A percentile compares a stretch with the other conserved stretches of the same genome.
Evolutionary conservation across 1,140 invertebrate species (phyloP).

Genomic region (Phymorhynchus buccinoides): DNA sequence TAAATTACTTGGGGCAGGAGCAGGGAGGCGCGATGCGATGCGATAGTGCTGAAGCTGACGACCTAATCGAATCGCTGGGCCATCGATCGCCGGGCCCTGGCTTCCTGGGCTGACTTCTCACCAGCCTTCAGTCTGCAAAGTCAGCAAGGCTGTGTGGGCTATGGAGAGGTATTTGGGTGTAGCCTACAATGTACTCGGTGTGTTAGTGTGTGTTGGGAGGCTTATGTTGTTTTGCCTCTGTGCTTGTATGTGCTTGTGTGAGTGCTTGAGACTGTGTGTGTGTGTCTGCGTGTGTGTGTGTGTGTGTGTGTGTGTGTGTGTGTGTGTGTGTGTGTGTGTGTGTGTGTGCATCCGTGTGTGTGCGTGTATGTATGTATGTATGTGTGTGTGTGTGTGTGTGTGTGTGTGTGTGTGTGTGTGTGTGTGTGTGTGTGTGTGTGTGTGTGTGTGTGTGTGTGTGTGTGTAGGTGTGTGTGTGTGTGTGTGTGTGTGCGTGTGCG

Average conservation of each 20-base stretch:
- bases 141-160: not conserved
- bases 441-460: not conserved
- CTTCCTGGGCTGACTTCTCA: not conserved
- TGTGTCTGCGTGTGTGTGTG: not conserved
- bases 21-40: not conserved
- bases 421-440: constrained; percentile 11
- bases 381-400: not conserved
- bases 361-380: not conserved
- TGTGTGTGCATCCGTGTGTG: not conserved
- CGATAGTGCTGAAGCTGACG: constrained; percentile 5
- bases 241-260: not conserved
- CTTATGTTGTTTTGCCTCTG: no score
- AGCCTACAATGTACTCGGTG: not conserved
- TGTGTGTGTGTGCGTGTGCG: constrained; percentile 1
- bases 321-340: not conserved
- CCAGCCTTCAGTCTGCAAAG: not conserved
- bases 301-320: not conserved
- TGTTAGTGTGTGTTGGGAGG: no score
- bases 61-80: not conserved
- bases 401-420: constrained; percentile 9
- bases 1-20: no score
- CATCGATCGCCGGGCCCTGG: not conserved
- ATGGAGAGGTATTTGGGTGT: constrained; percentile 3
- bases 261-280: no score
- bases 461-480: no score